phyloP scores from a whole-genome alignment of 2,113 vertebrate species.

The Paratilapia polleni region DNA sequence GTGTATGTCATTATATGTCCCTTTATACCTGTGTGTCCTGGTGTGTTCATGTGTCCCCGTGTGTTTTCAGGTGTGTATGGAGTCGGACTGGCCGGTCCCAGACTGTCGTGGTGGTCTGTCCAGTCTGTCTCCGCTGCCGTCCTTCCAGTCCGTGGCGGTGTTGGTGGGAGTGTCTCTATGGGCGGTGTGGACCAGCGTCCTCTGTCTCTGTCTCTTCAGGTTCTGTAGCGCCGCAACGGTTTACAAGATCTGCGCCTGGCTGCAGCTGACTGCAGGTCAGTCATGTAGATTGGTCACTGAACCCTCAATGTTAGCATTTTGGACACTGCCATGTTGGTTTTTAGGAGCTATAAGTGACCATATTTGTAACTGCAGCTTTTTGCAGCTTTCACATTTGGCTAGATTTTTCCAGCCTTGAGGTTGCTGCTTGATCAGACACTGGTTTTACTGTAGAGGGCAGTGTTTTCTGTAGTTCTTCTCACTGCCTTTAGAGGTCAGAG shows the following conservation, averaged over 20 bases:
- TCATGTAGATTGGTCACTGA: not conserved
- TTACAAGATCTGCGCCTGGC: slow-evolving; percentile 87
- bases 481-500: not conserved
- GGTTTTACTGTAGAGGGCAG: not conserved
- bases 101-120: slow-evolving; percentile 82
- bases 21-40: not conserved
- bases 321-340: rapidly evolving
- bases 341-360: not conserved
- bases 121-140: slow-evolving; percentile 81
- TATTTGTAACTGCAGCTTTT: not conserved
- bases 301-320: not conserved
- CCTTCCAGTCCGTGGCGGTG: slow-evolving; percentile 84
- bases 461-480: not conserved
- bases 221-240: slow-evolving; percentile 85
- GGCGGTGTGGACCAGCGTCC: slow-evolving; percentile 83
- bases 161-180: slow-evolving; percentile 83
- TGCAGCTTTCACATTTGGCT: not conserved
- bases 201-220: slow-evolving; percentile 82
- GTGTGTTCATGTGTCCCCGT: not conserved
- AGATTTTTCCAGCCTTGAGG: not conserved
- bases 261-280: slow-evolving; percentile 85
- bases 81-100: slow-evolving; percentile 77
- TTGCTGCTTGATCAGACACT: not conserved
- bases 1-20: not conserved
- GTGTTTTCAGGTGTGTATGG: slow-evolving; percentile 77